Percentiles rank a stretch among this genome's conserved stretches.
phyloP scores from a whole-genome alignment of 1,140 invertebrate genomes.

The Pogonognathellus flavescens region DNA sequence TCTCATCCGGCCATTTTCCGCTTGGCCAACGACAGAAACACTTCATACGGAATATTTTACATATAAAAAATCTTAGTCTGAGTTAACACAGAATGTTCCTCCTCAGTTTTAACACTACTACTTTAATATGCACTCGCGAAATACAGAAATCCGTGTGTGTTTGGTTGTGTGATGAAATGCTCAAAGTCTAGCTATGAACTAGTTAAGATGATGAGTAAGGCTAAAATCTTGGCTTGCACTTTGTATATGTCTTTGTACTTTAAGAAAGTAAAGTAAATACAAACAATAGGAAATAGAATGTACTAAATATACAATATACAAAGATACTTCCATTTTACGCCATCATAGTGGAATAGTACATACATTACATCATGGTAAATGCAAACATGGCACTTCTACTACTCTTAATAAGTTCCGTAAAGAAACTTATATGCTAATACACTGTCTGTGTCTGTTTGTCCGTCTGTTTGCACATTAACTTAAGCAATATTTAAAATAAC shows the following conservation, averaged over 20 bases:
- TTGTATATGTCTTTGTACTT: background rate
- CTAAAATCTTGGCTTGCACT: constrained; percentile 46
- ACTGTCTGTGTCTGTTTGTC: no score
- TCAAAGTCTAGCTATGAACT: background rate
- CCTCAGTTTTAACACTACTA: no score
- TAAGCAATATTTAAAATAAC: no score
- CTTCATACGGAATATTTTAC: constrained; percentile 20
- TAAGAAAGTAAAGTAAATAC: constrained; percentile 14
- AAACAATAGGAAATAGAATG: constrained; percentile 7
- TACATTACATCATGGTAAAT: background rate
- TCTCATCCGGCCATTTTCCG: constrained; percentile 35
- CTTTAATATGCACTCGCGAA: no score
- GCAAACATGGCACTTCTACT: no score
- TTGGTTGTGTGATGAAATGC: no score
- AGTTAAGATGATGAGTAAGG: constrained; percentile 32
- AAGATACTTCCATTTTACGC: no score
- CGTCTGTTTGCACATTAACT: no score
- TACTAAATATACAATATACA: background rate
- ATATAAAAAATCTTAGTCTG: constrained; percentile 1
- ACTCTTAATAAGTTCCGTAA: no score
- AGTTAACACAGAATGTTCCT: background rate
- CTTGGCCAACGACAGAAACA: constrained; percentile 5
- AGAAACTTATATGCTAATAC: no score
- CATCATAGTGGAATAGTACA: no score
- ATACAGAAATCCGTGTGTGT: no score